These are phyloP conservation scores for Cremastobaeus sp. DNA, from an alignment of 2,888 invertebrate genomes.

Conservation along the genomic window DNA sequence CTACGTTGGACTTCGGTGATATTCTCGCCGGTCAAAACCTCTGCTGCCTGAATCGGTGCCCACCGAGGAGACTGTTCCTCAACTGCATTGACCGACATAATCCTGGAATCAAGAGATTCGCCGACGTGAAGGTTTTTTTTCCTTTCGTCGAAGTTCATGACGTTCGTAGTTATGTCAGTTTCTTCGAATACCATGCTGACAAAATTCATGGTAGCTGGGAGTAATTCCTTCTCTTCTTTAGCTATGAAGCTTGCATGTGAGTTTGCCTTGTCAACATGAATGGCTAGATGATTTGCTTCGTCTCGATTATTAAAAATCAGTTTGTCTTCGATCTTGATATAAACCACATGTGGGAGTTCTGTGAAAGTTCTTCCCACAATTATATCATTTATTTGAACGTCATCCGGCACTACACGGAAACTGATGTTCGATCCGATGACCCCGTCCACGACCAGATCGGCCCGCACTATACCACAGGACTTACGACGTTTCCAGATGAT, in stretches of 20 bases:
- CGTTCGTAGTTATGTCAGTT: no score
- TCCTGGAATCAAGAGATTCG: no score
- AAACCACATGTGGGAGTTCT: conserved; percentile 26
- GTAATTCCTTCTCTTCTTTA: no score
- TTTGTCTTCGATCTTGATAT: conserved; percentile 19
- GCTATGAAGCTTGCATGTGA: no score
- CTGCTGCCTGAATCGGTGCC: neutral
- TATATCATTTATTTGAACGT: conserved; percentile 3
- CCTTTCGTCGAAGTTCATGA: no score
- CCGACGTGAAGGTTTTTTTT: no score
- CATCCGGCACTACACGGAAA: conserved; percentile 23
- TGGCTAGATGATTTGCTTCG: no score
- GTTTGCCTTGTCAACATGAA: no score
- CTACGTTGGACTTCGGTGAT: neutral
- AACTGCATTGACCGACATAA: no score
- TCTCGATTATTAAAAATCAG: neutral
- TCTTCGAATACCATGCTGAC: no score
- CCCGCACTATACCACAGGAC: conserved; percentile 34
- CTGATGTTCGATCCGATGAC: conserved; percentile 46
- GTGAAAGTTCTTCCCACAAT: conserved; percentile 27
- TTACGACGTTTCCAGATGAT: conserved; percentile 4
- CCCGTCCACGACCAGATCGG: conserved; percentile 45
- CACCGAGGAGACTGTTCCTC: no score
- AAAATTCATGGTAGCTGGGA: no score
- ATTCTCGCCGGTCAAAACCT: neutral